Evolutionary conservation across 2,888 invertebrate genomes (phyloP), one percentile per base, ranked within the genome.

Genomic region (Caenorhabditis macrosperma): DNA sequence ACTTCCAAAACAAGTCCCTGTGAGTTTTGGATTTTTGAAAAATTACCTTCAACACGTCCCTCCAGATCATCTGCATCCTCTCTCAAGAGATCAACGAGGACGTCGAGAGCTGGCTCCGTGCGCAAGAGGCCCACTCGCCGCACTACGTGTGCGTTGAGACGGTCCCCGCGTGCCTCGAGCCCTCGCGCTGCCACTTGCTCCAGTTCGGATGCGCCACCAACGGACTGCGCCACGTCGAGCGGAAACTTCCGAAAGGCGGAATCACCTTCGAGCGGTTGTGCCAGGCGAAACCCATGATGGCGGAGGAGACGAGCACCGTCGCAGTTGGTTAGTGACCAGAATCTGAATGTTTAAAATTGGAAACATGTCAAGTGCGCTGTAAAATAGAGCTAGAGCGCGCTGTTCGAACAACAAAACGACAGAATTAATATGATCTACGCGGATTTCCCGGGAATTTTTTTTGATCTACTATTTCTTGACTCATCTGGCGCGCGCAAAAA

Each of bases 21-120:
- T 74, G 7, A 30, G 77, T 35, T n/a, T 10, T n/a, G n/a, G n/a
- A n/a, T n/a, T n/a, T n/a, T n/a, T n/a, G n/a, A n/a, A n/a, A n/a
- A n/a, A n/a, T n/a, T n/a, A n/a, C n/a, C n/a, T n/a, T n/a, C n/a
- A n/a, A n/a, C n/a, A n/a, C n/a, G n/a, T n/a, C n/a, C n/a, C n/a
- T 59, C 20, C 64, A 79, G 79, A 75, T 80, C 12, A 61, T 80
- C 28, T 80, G 80, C 33, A 57, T 80, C 54, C 71, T 80, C 9
- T 69, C 75, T 10, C 55, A 22, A 17, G 75, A 75, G 12, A 38
- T 80, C 15, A 71, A 71, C 35, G 75, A 76, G 12, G 80, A 75
- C 52, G 75, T 80, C 22, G 69, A 69, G 54, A 55, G 38, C 28
- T 80, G 80, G 80, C 66, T 80, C 5, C 55, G 68, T 26, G 44